A percentile compares a stretch with the other conserved stretches of the same genome.
Conservation (phyloP, 2,113 vertebrate species). For the Ctenomys sociabilis region DNA sequence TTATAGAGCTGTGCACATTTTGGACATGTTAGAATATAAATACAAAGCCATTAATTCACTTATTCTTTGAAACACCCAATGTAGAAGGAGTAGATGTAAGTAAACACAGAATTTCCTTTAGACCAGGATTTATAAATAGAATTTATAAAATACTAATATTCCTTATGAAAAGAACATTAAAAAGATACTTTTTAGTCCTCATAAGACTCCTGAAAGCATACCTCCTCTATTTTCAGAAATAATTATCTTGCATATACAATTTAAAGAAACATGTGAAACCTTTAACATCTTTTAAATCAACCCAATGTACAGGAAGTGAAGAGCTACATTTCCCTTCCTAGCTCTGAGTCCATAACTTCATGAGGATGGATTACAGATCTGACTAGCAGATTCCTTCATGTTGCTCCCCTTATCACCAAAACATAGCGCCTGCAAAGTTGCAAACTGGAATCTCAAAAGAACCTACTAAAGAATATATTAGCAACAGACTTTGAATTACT, state of each 20-base stretch:
- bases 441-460: background rate
- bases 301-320: background rate
- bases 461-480: background rate
- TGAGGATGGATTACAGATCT: background rate
- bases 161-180: background rate
- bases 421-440: background rate
- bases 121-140: background rate
- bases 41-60: background rate
- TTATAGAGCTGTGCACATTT: background rate
- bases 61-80: constrained; percentile 15
- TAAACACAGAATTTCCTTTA: constrained; percentile 50
- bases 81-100: background rate
- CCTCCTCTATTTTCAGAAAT: constrained; percentile 36
- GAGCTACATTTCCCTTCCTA: background rate
- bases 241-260: background rate
- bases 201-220: background rate
- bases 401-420: background rate
- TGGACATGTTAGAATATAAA: background rate
- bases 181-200: constrained; percentile 12
- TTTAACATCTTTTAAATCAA: background rate
- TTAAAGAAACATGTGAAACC: background rate
- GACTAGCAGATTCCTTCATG: background rate
- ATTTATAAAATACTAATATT: constrained; percentile 34
- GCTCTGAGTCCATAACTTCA: background rate
- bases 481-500: background rate